A percentile compares a stretch with the other conserved stretches of the same genome.
phyloP scores from a whole-genome alignment of 2,113 vertebrate genomes.

The Corythornis madagascariensis region DNA sequence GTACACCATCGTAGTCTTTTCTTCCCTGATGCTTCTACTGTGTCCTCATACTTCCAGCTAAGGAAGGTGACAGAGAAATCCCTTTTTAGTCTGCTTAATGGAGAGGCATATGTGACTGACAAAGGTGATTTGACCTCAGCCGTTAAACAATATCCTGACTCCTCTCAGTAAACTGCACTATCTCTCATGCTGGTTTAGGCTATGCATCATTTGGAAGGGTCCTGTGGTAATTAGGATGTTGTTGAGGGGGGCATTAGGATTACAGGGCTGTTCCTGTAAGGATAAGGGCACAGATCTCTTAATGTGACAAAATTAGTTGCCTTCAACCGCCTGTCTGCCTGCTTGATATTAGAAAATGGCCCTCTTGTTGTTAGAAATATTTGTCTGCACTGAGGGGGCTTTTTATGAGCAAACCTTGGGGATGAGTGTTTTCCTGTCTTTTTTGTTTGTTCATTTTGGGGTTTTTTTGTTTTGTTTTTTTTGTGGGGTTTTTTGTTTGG shows the following conservation, averaged over 20 bases:
- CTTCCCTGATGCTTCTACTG: background rate
- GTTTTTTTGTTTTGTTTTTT: no score
- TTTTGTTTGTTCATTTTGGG: no score
- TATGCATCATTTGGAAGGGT: background rate
- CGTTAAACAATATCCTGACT: slow-evolving; percentile 17
- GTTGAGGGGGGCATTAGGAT: background rate
- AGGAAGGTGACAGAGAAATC: background rate
- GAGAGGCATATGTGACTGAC: slow-evolving; percentile 30
- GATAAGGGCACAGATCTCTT: background rate
- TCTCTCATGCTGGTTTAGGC: slow-evolving; percentile 1
- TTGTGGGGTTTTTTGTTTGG: no score
- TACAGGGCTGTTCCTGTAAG: slow-evolving; percentile 1
- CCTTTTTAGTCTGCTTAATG: background rate
- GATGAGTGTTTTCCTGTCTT: background rate
- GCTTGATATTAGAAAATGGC: background rate
- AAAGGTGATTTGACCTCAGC: slow-evolving; percentile 45
- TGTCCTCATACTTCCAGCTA: background rate
- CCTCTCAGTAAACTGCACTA: background rate
- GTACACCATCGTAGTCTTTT: background rate
- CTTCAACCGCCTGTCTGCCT: slow-evolving; percentile 18
- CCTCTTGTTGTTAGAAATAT: slow-evolving; percentile 22
- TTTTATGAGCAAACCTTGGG: slow-evolving; percentile 36
- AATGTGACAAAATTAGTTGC: slow-evolving; percentile 17
- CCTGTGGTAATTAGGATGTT: slow-evolving; percentile 12
- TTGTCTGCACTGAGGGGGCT: background rate